These are phyloP conservation scores for Mus pahari DNA, from an alignment of 2,113 vertebrate species.

Conservation along the genomic window DNA sequence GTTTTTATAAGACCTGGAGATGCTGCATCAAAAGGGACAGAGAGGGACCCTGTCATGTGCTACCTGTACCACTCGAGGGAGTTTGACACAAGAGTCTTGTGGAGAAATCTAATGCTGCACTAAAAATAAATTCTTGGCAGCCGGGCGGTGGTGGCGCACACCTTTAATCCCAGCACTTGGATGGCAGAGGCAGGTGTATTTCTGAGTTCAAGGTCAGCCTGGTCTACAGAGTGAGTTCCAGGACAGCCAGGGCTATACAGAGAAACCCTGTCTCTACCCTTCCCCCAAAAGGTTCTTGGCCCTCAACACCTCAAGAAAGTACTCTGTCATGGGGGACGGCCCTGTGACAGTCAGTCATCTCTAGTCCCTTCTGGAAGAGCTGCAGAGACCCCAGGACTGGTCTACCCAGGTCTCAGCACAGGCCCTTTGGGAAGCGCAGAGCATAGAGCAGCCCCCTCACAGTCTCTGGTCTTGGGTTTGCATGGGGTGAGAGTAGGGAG, in stretches of 20 bases:
- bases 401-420: not conserved
- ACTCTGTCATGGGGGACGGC: not conserved
- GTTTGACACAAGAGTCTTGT: not conserved
- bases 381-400: not conserved
- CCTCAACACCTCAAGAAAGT: not conserved
- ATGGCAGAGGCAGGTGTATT: no score
- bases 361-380: not conserved
- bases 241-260: no score
- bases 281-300: not conserved
- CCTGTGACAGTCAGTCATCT: fast-evolving
- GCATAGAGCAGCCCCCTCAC: not conserved
- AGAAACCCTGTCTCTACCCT: no score
- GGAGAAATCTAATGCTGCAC: no score
- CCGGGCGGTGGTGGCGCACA: no score
- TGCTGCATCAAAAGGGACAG: not conserved
- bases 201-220: no score
- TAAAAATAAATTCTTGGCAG: not conserved
- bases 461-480: not conserved
- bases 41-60: not conserved
- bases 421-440: fast-evolving
- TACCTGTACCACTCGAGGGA: not conserved
- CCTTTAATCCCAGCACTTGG: no score
- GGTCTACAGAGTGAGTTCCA: no score
- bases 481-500: fast-evolving
- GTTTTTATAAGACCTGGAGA: not conserved